Evolutionary conservation across 2,113 vertebrate genomes (phyloP), one percentile per base, ranked within the genome.

Genomic region (Delphinus delphis): DNA sequence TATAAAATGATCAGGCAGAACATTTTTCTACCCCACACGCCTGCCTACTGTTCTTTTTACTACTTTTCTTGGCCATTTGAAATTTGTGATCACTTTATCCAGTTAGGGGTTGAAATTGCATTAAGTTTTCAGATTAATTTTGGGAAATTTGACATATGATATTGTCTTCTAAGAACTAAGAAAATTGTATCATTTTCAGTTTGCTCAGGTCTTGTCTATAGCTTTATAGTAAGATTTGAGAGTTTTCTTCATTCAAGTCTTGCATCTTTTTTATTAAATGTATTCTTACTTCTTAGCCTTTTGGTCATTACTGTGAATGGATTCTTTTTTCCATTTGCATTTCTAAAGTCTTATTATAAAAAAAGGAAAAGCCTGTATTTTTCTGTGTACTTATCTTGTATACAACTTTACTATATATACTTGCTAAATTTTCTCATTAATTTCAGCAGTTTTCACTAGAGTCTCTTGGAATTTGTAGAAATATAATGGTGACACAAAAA

Each of bases 231-330:
- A 92, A 93, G 36, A 63, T 58, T 95, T 65, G 50, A 84, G 26
- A 47, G 15, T 84, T 92, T 79, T 93, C 20, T 83, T 92, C 36
- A 58, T 84, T 87, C 76, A 79, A 81, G 6, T 68, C 18, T 28
- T 82, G 2, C 65, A 1, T 63, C 60, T 60, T 87, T 80, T 74
- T 83, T 28, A 82, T 65, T 71, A 87, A 76, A 93, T 74, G 44
- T 93, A 31, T 67, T 88, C 33, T 62, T 63, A 7, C 67, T 88
- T 60, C 33, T 88, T 96, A 50, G 44, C 25, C 9, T 77, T 97
- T 92, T 89, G 38, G 68, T 95, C 63, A 74, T 93, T 93, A 80
- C 62, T 85, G 58, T 92, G 53, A 97, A 93, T 80, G 58, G 28
- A 17, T 65, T 84, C 88, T 55, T 90, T 77, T 33, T 4, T 47